phyloP scores from a whole-genome alignment of 2,888 invertebrate genomes.

The Archips crataeganus region DNA sequence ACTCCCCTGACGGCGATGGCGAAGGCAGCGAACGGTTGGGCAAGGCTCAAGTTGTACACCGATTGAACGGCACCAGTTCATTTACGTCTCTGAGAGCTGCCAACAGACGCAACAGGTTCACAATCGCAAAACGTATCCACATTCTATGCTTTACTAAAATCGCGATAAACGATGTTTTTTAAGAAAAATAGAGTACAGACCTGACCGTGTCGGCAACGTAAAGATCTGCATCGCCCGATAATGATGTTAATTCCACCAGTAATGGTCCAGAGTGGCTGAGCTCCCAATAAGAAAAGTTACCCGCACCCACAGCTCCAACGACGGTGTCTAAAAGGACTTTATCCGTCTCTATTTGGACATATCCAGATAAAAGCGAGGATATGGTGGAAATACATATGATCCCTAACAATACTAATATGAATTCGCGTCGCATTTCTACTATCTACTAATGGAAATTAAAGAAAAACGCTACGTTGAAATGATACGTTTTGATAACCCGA shows the following conservation, averaged over 20 bases:
- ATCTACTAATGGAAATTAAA: constrained; percentile 24
- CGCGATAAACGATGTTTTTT: background rate
- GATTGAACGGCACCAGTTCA: background rate
- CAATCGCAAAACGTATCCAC: background rate
- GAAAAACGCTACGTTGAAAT: background rate
- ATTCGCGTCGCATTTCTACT: constrained; percentile 69
- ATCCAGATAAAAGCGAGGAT: constrained; percentile 66
- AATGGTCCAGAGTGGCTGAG: constrained; percentile 71
- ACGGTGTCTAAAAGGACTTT: constrained; percentile 74
- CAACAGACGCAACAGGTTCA: background rate
- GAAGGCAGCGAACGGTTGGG: too few relatives aligned
- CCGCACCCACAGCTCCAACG: constrained; percentile 69
- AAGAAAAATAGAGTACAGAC: constrained; percentile 52
- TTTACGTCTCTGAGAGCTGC: background rate
- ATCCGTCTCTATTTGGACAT: constrained; percentile 62
- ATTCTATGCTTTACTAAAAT: background rate
- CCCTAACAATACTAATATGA: constrained; percentile 70
- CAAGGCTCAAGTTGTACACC: too few relatives aligned
- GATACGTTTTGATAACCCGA: background rate
- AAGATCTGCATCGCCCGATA: constrained; percentile 76
- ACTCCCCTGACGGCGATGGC: too few relatives aligned
- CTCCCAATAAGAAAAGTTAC: constrained; percentile 81
- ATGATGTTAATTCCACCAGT: constrained; percentile 69
- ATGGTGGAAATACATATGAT: constrained; percentile 73
- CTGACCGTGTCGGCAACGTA: constrained; percentile 74